These are phyloP conservation scores for Miltochrista miniata DNA, from an alignment of 2,888 invertebrate species.

Conservation along the genomic window DNA sequence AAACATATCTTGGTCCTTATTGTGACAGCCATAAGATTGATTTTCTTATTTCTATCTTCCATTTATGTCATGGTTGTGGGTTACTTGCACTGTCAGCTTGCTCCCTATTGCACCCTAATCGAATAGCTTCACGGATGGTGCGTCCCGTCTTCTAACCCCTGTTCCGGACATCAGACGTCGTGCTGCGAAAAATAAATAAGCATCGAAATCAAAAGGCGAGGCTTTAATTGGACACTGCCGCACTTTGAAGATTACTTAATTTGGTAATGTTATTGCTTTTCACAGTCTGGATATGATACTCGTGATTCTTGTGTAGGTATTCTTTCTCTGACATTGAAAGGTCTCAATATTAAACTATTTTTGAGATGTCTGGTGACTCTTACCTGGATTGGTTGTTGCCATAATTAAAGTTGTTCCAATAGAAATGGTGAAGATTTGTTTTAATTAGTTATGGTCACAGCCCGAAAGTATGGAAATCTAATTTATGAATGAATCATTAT, in stretches of 20 bases:
- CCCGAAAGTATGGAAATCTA: too few relatives aligned
- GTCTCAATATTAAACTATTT: too few relatives aligned
- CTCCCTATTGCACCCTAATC: constrained; percentile 81
- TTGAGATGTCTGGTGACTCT: too few relatives aligned
- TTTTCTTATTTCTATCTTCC: constrained; percentile 8
- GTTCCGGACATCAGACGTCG: constrained; percentile 73
- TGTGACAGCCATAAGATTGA: constrained; percentile 13
- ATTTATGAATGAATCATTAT: too few relatives aligned
- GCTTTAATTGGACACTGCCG: constrained; percentile 75
- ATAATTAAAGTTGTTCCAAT: too few relatives aligned
- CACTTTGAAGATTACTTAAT: constrained; percentile 74
- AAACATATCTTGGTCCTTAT: constrained; percentile 24
- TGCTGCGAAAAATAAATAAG: constrained; percentile 78
- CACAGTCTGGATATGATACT: constrained; percentile 3
- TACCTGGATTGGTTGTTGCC: too few relatives aligned
- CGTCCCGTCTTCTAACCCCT: constrained; percentile 72
- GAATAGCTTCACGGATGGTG: constrained; percentile 79
- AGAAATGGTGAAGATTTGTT: too few relatives aligned
- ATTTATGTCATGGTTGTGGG: constrained; percentile 39
- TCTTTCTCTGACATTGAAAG: too few relatives aligned
- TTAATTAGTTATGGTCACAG: too few relatives aligned
- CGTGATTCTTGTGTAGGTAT: too few relatives aligned
- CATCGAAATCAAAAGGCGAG: constrained; percentile 70
- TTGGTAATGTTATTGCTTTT: constrained; percentile 59
- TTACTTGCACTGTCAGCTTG: constrained; percentile 72